phyloP scores from a whole-genome alignment of 1,140 invertebrate genomes.

The Eciton burchellii region DNA sequence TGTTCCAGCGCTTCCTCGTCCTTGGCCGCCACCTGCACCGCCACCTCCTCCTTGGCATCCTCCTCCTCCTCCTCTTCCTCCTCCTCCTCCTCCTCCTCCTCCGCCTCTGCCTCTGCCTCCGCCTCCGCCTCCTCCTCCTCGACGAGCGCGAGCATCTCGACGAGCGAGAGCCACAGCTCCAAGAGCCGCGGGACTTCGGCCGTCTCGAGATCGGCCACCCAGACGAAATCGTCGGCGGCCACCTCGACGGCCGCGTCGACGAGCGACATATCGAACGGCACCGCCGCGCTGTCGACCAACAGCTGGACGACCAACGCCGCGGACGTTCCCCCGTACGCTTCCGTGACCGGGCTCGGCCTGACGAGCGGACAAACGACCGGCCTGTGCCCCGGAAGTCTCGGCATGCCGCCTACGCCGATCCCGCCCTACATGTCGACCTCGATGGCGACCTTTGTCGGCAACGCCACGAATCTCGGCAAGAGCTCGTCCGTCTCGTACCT shows the following conservation, averaged over 20 bases:
- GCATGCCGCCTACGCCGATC: conserved; percentile 80
- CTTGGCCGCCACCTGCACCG: background rate
- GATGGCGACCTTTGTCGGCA: conserved; percentile 84
- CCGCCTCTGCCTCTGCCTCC: too few species aligned
- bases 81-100: conserved; percentile 16
- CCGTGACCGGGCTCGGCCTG: conserved; percentile 77
- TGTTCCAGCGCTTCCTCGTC: background rate
- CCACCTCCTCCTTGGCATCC: conserved; percentile 16
- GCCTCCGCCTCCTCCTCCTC: conserved; percentile 29
- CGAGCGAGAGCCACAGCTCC: conserved; percentile 44
- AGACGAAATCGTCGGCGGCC: conserved; percentile 57
- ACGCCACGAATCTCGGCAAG: conserved; percentile 83
- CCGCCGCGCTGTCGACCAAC: conserved; percentile 59
- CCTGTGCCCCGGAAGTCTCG: conserved; percentile 75
- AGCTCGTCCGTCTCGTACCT: conserved; percentile 85
- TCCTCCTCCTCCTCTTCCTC: conserved; percentile 39
- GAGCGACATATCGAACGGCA: conserved; percentile 42
- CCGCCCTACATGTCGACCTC: conserved; percentile 83
- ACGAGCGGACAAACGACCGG: conserved; percentile 74
- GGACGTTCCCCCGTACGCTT: conserved; percentile 77
- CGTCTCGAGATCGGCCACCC: conserved; percentile 60
- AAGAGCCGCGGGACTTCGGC: conserved; percentile 65
- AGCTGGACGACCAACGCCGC: conserved; percentile 75
- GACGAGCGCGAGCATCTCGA: conserved; percentile 20
- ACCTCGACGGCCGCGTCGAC: conserved; percentile 41